phyloP scores from a whole-genome alignment of 2,797 vertebrate species.

The Notamacropus eugenii region DNA sequence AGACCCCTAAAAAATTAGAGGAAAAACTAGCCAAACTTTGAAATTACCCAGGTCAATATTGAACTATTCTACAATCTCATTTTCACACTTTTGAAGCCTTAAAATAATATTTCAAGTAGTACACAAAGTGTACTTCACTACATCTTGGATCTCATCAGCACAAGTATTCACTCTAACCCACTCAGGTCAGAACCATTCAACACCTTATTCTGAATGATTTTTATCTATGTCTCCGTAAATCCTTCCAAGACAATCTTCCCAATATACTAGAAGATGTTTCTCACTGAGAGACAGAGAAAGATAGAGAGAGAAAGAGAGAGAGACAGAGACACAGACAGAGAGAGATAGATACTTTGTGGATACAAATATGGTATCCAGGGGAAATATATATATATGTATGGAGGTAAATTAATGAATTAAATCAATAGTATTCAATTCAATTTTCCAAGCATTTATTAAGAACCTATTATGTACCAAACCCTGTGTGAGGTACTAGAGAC shows the following conservation, averaged over 20 bases:
- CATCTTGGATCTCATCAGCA: neutral
- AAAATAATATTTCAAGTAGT: neutral
- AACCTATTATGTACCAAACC: neutral
- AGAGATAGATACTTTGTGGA: neutral
- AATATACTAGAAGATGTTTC: neutral
- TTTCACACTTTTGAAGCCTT: neutral
- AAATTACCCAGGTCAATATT: neutral
- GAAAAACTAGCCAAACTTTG: neutral
- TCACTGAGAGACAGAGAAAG: neutral
- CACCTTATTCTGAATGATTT: neutral
- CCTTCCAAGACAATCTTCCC: neutral
- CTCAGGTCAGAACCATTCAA: neutral
- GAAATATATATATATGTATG: neutral
- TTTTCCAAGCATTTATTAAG: neutral
- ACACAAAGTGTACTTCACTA: neutral
- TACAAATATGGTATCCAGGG: neutral
- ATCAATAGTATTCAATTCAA: neutral
- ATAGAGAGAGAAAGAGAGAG: neutral
- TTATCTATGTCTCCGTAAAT: neutral
- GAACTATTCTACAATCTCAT: neutral
- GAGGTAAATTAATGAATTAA: neutral
- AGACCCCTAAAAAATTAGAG: neutral
- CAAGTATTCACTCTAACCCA: neutral
- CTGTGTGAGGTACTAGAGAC: neutral
- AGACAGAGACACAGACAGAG: neutral